Base-by-base conservation (phyloP, 2,888 invertebrate genomes). In the Orthosia gothica region DNA sequence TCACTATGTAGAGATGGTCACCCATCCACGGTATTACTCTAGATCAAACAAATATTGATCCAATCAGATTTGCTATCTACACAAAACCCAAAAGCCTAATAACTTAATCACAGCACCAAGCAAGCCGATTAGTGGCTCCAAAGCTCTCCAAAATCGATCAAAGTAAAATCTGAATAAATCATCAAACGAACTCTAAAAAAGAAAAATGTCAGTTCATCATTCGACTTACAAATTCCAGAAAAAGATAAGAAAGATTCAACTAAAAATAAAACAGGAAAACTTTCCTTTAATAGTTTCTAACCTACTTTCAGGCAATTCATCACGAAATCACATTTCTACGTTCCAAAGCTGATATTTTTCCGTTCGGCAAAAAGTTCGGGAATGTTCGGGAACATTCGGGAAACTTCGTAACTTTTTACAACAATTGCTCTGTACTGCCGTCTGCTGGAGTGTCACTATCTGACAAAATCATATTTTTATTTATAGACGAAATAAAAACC, bases 241-340 rank as follows among this genome's bases (percentile, higher is more conserved):
- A 68, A 58, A 61, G 47, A 40, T 74, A 78, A 62, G 62, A 62
- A 50, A 73, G 49, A 64, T 70, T 47, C 54, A 49, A 75, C 50
- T 62, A 45, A 75, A 82, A 80, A 80, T 58, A 70, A 59, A 74
- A 73, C 65, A 50, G 61, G n/a, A 11, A 66, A 80, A 69, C 57
- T 83, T 83, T 13, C 47, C 9, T 32, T 47, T 72, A 82, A 85
- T 75, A 86, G 83, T 83, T 81, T 16, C 5, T 26, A 79, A 64
- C 73, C 71, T 70, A 81, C 71, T 84, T 75, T 58, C n/a, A 52
- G 63, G n/a, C 55, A 79, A 84, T 86, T 78, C 84, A 81, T 76
- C 71, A 64, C 67, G 61, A 76, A 79, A 86, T 85, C 82, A 85
- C 79, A 86, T 86, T 84, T 58, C 76, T 64, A 62, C 72, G 52